These are phyloP conservation scores for Tenualosa ilisha DNA, from an alignment of 2,797 vertebrate genomes.

Conservation along the genomic window DNA sequence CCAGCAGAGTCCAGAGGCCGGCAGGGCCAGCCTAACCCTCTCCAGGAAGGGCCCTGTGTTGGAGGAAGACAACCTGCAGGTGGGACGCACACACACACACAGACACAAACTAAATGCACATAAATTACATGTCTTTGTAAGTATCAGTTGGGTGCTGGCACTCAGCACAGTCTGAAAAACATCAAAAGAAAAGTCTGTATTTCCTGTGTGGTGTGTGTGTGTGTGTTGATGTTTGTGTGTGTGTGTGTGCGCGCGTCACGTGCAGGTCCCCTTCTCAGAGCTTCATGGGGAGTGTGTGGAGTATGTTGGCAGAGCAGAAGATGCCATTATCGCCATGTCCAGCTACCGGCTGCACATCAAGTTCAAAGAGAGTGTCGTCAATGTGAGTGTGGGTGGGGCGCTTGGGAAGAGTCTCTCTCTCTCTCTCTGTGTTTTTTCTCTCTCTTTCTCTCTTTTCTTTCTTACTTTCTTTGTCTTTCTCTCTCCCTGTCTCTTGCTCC, in stretches of 20 bases:
- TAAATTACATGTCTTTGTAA: neutral
- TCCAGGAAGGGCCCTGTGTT: conserved; percentile 92
- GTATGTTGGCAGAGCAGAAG: conserved; percentile 89
- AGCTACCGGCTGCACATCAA: conserved; percentile 98
- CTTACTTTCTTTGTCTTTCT: neutral
- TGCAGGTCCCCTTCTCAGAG: conserved; percentile 91
- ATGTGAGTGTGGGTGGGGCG: conserved; percentile 76
- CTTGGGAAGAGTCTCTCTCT: neutral
- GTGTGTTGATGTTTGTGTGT: neutral
- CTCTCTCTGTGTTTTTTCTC: neutral
- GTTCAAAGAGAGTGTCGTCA: conserved; percentile 92
- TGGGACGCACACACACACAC: conserved; percentile 57
- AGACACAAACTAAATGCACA: neutral
- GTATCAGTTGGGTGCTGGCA: neutral
- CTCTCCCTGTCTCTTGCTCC: neutral
- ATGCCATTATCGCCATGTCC: conserved; percentile 91
- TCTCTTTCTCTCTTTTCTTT: neutral
- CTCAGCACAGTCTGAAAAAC: neutral
- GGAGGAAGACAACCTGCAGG: conserved; percentile 95
- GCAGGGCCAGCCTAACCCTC: conserved; percentile 94
- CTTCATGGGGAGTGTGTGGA: conserved; percentile 94
- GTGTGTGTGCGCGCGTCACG: conserved; percentile 44
- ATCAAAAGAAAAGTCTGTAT: too few relatives aligned
- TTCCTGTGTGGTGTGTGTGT: conserved; percentile 16
- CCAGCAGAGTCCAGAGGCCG: conserved; percentile 89